Evolutionary conservation across 2,113 vertebrate genomes (phyloP), one percentile per base, ranked within the genome.

Genomic region (Lethenteron camtschaticum): DNA sequence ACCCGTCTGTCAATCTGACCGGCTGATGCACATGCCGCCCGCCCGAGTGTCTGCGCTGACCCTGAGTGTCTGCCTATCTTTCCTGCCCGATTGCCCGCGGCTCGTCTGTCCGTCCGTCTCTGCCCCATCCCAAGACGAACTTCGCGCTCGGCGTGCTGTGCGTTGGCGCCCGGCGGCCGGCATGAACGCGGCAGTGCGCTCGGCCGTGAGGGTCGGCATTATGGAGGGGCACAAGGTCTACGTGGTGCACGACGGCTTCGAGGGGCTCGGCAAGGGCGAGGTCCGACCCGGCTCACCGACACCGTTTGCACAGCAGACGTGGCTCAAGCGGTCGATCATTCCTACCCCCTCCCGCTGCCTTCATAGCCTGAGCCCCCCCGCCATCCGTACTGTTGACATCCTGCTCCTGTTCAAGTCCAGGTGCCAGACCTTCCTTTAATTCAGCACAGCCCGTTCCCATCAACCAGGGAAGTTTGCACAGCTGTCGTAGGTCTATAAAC

Each of bases 171-270:
- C 92, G 0, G 88, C 91, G 0, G 85, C 85, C 0, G 92, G 92
- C 71, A 97, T 97, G 91, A 97, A 97, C 0, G 81, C 89, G 0
- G 90, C 87, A 0, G 88, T 87, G 74, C 80, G 92, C 72, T 90
- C 92, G 0, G 92, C 90, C 0, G 87, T 85, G 69, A 82, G 91
- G 2, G 77, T 87, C 0, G 81, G 83, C 7, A 81, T 96, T 16
- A 82, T 82, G 70, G 75, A 79, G 1, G 91, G 92, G 11, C 88
- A 94, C 79, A 86, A 78, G 0, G 74, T 96, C 72, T 96, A 86
- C 1, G 79, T 81, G 1, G 86, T 94, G 70, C 79, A 79, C 0
- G 85, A 95, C 0, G 89, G 92, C 76, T 95, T 90, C 1, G 85
- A 89, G 72, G 92, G 91, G 58, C 83, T 97, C 16, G 79, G 86